These are phyloP conservation scores for Athene noctua DNA, from an alignment of 2,113 vertebrate genomes.

Conservation along the genomic window DNA sequence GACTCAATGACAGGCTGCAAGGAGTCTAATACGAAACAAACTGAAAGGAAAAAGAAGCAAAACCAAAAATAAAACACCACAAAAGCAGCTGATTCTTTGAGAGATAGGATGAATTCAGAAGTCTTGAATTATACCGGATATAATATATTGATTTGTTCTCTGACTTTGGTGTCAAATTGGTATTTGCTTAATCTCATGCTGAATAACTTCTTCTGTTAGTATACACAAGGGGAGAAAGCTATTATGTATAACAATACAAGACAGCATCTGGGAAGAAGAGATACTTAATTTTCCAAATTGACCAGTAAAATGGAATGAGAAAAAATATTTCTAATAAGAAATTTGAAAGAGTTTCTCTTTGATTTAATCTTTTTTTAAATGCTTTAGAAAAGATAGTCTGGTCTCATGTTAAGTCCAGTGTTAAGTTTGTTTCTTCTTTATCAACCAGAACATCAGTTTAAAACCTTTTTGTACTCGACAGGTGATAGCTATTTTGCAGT, in stretches of 20 bases:
- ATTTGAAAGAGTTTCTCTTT: not conserved
- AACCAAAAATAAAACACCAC: not conserved
- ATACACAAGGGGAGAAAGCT: not conserved
- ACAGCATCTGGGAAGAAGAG: not conserved
- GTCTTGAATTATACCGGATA: not conserved
- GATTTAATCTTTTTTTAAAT: not conserved
- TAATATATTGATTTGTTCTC: not conserved
- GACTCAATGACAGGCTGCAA: not conserved
- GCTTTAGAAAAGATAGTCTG: not conserved
- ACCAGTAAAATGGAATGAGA: not conserved
- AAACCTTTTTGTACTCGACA: not conserved
- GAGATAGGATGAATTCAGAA: not conserved
- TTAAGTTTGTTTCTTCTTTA: not conserved
- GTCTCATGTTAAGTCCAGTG: not conserved
- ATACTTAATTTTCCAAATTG: not conserved
- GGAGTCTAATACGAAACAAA: not conserved
- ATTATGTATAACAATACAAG: not conserved
- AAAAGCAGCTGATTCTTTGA: not conserved
- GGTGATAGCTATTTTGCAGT: not conserved
- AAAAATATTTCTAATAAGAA: not conserved
- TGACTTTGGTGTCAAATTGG: not conserved
- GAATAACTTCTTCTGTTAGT: not conserved
- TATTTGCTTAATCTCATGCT: not conserved
- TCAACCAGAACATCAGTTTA: not conserved
- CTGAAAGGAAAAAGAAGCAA: not conserved